A percentile compares a stretch with the other conserved stretches of the same genome.
Evolutionary conservation across 2,888 invertebrate genomes (phyloP).

Genomic region (Chrysopilus asiliformis): DNA sequence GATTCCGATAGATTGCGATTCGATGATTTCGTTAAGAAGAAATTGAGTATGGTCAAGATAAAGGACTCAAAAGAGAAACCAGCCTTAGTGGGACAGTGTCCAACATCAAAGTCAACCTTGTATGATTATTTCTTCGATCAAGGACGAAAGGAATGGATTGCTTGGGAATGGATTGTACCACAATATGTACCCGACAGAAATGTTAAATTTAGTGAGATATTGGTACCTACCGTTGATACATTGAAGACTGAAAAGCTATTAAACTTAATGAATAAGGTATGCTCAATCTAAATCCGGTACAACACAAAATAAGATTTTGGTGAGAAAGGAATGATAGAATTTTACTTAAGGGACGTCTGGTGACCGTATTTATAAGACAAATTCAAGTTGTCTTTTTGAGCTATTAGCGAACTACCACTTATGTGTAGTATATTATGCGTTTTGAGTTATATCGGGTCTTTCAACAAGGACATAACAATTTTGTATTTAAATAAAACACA

Average conservation of each 20-base stretch:
- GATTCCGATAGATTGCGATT: slow-evolving; percentile 56
- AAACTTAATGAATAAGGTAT: slow-evolving; percentile 58
- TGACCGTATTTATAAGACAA: too few species aligned
- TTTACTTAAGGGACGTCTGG: too few species aligned
- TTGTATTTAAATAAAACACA: too few species aligned
- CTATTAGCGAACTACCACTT: too few species aligned
- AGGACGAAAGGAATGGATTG: slow-evolving; percentile 55
- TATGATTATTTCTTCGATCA: slow-evolving; percentile 74
- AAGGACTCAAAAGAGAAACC: slow-evolving; percentile 51
- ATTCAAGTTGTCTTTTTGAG: too few species aligned
- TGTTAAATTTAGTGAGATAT: slow-evolving; percentile 63
- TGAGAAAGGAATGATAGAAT: too few species aligned
- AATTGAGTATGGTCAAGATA: slow-evolving; percentile 52
- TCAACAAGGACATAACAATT: too few species aligned
- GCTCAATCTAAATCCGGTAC: too few species aligned
- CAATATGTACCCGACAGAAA: slow-evolving; percentile 57
- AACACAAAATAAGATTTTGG: too few species aligned
- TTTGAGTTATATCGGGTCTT: too few species aligned
- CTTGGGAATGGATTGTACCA: slow-evolving; percentile 73
- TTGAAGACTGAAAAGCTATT: slow-evolving; percentile 67
- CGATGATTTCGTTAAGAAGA: slow-evolving; percentile 65
- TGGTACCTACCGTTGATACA: slow-evolving; percentile 85
- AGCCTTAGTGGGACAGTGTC: slow-evolving; percentile 58
- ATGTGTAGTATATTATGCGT: too few species aligned
- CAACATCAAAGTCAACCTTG: slow-evolving; percentile 53